Conservation (phyloP, 1,140 invertebrate genomes). For the Sogatella furcifera region DNA sequence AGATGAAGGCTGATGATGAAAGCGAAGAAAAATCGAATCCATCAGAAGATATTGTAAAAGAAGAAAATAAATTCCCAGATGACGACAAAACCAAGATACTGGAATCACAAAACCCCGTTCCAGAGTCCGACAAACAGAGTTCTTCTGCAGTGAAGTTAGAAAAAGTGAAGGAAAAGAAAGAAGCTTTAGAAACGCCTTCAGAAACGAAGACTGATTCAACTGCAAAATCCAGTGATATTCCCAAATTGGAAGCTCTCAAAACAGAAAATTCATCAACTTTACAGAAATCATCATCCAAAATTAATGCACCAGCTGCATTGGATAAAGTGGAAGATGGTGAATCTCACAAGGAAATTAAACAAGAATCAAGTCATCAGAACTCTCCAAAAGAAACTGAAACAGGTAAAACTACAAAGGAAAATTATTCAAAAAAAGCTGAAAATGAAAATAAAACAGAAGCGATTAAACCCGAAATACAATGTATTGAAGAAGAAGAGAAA, state of each 20-base stretch:
- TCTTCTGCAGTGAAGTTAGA: background rate
- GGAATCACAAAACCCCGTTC: no score
- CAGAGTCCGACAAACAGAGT: background rate
- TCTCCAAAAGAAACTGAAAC: no score
- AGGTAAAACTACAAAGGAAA: no score
- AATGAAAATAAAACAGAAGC: background rate
- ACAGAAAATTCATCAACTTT: no score
- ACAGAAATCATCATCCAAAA: no score
- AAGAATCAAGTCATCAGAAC: no score
- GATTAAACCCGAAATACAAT: background rate
- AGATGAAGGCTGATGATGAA: background rate
- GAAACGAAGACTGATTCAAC: background rate
- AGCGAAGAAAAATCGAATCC: no score
- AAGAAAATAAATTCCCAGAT: background rate
- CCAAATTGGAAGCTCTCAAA: no score
- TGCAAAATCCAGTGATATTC: background rate
- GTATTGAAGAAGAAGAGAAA: slow-evolving; percentile 1
- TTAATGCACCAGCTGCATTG: no score
- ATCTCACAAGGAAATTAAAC: no score
- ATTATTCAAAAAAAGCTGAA: no score
- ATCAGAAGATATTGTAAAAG: background rate
- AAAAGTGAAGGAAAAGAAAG: slow-evolving; percentile 4
- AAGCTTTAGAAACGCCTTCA: slow-evolving; percentile 15
- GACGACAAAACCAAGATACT: background rate
- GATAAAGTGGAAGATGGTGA: no score